Evolutionary conservation across 2,113 vertebrate species (phyloP), one percentile per base, ranked within the genome.

Genomic region (Centrocercus urophasianus): DNA sequence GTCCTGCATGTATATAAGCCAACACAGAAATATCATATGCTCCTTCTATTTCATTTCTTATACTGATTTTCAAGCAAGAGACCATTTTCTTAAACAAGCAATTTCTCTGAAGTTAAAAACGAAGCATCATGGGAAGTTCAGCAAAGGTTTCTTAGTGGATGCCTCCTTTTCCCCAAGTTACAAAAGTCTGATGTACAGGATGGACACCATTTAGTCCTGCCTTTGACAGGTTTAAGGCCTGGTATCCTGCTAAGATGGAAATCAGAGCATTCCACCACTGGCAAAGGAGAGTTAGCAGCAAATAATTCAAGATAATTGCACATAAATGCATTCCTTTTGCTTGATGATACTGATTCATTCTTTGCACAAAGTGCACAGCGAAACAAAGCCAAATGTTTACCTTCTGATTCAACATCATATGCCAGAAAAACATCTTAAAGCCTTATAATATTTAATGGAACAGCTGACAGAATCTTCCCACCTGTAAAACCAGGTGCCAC

Each of bases 221-320:
- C 20, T 81, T 74, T 79, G 83, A 54, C 74, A 90, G 52, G 17
- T 87, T 83, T 80, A 81, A 88, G 20, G 52, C 22, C 32, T 71
- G 18, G 4, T 27, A 83, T 52, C 30, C 42, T 64, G 57, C 61
- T 78, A 92, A 89, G 61, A 86, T 0, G 82, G 63, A 88, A 95
- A 75, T 65, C 57, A 90, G 73, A 89, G 45, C 52, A 67, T 76
- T 95, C 69, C 64, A 32, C 59, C 30, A 52, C 36, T 64, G 64
- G 40, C 59, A 63, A 76, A n/a, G 36, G 59, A 95, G 42, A 72
- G 17, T 32, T 63, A 63, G 42, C 70, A 93, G 47, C 47, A 90
- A 90, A 84, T 81, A 93, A 72, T 36, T 88, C 90, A 88, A 63
- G 21, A 52, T 66, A 94, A 72, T 88, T 84, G 57, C 47, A 63